Percentiles rank a stretch among this genome's conserved stretches.
These are phyloP conservation scores for Polypterus bichir DNA, from an alignment of 2,113 vertebrate genomes.

Conservation along the genomic window DNA sequence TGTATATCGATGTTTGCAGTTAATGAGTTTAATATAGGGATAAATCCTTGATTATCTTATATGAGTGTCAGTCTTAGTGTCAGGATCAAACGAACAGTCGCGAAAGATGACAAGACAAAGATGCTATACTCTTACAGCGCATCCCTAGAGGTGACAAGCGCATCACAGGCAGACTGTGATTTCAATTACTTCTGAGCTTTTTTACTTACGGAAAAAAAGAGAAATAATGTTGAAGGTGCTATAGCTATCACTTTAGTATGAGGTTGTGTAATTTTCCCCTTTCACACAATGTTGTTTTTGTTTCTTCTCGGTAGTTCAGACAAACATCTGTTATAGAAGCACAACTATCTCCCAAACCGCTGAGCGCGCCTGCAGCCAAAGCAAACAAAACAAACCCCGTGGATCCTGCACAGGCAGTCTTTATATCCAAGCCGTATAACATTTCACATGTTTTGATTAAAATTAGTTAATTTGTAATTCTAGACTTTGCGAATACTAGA, in stretches of 20 bases:
- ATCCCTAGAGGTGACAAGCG: no score
- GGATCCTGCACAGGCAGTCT: constrained; percentile 81
- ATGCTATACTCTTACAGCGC: no score
- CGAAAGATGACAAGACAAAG: no score
- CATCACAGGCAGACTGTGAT: no score
- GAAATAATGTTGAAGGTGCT: no score
- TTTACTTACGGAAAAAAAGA: no score
- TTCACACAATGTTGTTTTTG: constrained; percentile 94
- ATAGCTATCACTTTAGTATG: constrained; percentile 45
- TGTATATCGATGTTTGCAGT: no score
- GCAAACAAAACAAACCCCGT: constrained; percentile 87
- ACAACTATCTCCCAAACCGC: constrained; percentile 94
- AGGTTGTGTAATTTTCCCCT: constrained; percentile 60
- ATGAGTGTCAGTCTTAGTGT: no score
- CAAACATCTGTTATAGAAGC: constrained; percentile 98
- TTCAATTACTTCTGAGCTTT: no score
- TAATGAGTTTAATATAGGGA: no score
- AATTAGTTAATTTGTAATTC: constrained; percentile 98
- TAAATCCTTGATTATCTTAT: no score
- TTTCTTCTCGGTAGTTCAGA: constrained; percentile 94
- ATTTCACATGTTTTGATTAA: constrained; percentile 98
- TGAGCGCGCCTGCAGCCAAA: constrained; percentile 76
- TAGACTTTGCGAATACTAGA: constrained; percentile 87
- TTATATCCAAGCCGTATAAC: constrained; percentile 89
- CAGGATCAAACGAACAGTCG: no score